These are phyloP conservation scores for Epinephelus malabaricus DNA, from an alignment of 2,797 vertebrate genomes.

Conservation along the genomic window DNA sequence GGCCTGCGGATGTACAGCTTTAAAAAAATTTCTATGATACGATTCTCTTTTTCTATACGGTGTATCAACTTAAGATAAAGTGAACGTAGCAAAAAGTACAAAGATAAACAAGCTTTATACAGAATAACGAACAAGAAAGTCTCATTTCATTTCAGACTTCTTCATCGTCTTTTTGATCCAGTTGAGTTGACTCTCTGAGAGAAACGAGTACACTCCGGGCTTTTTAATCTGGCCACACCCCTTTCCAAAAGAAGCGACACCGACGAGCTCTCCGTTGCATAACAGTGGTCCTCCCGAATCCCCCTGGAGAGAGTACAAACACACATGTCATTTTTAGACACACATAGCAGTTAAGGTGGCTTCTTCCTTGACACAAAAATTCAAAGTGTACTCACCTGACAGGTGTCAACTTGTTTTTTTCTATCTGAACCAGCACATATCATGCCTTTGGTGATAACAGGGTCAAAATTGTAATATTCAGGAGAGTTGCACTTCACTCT, in stretches of 20 bases:
- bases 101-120: neutral
- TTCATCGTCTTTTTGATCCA: slow-evolving; percentile 68
- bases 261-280: slow-evolving; percentile 51
- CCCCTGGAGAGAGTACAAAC: slow-evolving; percentile 63
- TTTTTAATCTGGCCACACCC: neutral
- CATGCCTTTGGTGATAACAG: slow-evolving; percentile 71
- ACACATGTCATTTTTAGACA: neutral
- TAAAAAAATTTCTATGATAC: too few relatives aligned
- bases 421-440: slow-evolving; percentile 79
- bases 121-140: neutral
- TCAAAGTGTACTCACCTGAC: slow-evolving; percentile 46
- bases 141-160: slow-evolving; percentile 13
- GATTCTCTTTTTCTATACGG: neutral
- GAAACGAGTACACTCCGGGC: slow-evolving; percentile 73
- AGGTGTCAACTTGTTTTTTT: slow-evolving; percentile 33
- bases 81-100: neutral
- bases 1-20: too few relatives aligned
- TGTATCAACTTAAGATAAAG: neutral
- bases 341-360: neutral
- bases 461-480: slow-evolving; percentile 47
- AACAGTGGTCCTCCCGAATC: slow-evolving; percentile 83
- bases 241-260: slow-evolving; percentile 69
- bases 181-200: slow-evolving; percentile 50
- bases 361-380: neutral
- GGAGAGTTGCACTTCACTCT: slow-evolving; percentile 72